phyloP scores from a whole-genome alignment of 1,140 invertebrate species.

The Asobara japonica region DNA sequence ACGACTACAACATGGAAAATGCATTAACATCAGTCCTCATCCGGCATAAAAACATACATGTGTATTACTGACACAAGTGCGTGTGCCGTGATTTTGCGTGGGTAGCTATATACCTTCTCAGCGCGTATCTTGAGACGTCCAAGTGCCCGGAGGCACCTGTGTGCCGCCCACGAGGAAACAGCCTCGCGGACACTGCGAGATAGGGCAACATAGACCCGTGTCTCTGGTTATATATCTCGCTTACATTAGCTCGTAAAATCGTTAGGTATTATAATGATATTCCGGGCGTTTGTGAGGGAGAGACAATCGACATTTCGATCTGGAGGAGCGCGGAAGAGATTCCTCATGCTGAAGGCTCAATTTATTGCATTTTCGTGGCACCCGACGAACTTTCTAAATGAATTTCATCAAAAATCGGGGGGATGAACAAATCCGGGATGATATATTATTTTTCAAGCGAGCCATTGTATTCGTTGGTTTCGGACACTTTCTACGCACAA shows the following conservation, averaged over 20 bases:
- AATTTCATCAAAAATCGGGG: too few relatives aligned
- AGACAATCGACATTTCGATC: background rate
- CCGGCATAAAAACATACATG: background rate
- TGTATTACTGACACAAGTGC: conserved; percentile 27
- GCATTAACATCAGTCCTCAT: background rate
- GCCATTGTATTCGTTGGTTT: too few relatives aligned
- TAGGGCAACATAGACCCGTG: background rate
- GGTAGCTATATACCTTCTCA: conserved; percentile 11
- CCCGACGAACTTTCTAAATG: conserved; percentile 23
- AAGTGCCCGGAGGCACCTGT: conserved; percentile 58
- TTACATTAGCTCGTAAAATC: conserved; percentile 13
- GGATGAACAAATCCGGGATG: too few relatives aligned
- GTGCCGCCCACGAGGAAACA: conserved; percentile 54
- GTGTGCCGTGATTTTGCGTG: conserved; percentile 23
- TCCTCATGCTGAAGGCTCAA: background rate
- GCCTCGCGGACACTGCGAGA: conserved; percentile 34
- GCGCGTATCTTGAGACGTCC: conserved; percentile 26
- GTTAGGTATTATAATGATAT: conserved; percentile 29
- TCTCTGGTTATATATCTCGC: background rate
- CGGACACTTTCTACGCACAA: too few relatives aligned
- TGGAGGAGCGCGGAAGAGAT: background rate
- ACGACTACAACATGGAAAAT: conserved; percentile 6
- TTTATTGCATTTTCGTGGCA: background rate
- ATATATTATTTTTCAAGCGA: too few relatives aligned
- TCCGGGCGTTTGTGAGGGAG: background rate